Evolutionary conservation across 2,113 vertebrate species (phyloP).

Genomic region (Falco punctatus): DNA sequence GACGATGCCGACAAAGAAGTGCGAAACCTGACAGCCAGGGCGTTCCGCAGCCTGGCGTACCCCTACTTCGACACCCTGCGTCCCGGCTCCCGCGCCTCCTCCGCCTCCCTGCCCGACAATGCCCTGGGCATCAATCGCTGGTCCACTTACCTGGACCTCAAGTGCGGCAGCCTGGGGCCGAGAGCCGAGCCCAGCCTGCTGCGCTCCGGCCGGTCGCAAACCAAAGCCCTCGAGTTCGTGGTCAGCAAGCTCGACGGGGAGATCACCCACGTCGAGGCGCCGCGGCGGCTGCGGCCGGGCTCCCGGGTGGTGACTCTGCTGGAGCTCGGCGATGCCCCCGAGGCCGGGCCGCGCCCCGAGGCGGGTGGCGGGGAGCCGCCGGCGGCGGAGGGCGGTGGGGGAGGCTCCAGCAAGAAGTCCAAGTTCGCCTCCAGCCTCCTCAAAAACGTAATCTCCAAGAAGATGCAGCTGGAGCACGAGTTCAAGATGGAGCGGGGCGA

Average conservation of each 20-base stretch:
- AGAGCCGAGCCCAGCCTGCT: constrained; percentile 74
- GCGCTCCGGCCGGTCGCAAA: constrained; percentile 77
- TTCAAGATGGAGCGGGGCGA: constrained; percentile 96
- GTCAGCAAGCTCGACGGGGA: constrained; percentile 82
- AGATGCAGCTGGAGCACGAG: constrained; percentile 96
- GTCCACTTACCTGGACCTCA: constrained; percentile 91
- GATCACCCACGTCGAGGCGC: constrained; percentile 76
- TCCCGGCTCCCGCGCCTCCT: constrained; percentile 89
- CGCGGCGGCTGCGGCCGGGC: constrained; percentile 71
- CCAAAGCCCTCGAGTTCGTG: constrained; percentile 81
- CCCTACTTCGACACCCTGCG: constrained; percentile 88
- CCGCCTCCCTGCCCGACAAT: constrained; percentile 81
- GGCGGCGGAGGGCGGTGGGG: constrained; percentile 67
- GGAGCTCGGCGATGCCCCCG: constrained; percentile 80
- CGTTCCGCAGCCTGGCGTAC: constrained; percentile 93
- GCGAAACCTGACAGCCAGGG: constrained; percentile 88
- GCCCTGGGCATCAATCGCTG: constrained; percentile 84
- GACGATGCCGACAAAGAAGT: constrained; percentile 97
- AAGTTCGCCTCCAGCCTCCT: constrained; percentile 91
- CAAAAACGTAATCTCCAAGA: constrained; percentile 96
- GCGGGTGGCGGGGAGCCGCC: background rate
- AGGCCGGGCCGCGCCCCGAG: constrained; percentile 66
- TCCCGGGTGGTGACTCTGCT: constrained; percentile 84
- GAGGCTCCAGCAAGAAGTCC: constrained; percentile 87
- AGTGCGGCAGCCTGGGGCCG: constrained; percentile 82